phyloP scores from a whole-genome alignment of 2,113 vertebrate genomes.

The Chaetodon trifascialis region DNA sequence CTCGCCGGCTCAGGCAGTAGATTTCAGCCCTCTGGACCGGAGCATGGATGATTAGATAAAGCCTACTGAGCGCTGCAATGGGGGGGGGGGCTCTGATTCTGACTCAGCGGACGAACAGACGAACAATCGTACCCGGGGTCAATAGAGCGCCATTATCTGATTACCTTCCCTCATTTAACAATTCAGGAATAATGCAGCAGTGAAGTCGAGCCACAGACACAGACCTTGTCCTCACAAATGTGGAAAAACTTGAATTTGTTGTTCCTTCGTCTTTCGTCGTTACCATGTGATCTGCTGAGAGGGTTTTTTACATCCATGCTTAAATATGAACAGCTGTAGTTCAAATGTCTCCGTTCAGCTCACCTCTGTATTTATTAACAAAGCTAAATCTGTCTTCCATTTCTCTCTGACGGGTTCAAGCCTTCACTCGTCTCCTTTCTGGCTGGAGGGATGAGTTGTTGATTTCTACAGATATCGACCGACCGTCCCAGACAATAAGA shows the following conservation, averaged over 20 bases:
- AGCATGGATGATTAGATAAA: slow-evolving; percentile 90
- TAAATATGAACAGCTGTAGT: too few relatives aligned
- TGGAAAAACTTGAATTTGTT: too few relatives aligned
- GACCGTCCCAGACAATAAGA: slow-evolving; percentile 28
- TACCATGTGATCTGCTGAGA: too few relatives aligned
- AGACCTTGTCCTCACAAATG: too few relatives aligned
- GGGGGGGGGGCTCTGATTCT: slow-evolving; percentile 47
- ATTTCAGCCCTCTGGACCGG: slow-evolving; percentile 79
- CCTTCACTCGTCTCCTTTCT: neutral
- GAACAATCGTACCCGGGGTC: slow-evolving; percentile 77
- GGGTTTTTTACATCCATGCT: too few relatives aligned
- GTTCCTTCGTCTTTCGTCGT: too few relatives aligned
- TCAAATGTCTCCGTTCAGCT: neutral
- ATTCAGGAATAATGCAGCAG: slow-evolving; percentile 22
- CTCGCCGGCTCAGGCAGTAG: slow-evolving; percentile 56
- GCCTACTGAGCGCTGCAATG: slow-evolving; percentile 77
- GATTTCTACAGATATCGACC: slow-evolving; percentile 52
- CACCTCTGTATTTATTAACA: neutral
- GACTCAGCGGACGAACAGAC: slow-evolving; percentile 48
- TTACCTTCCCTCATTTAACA: slow-evolving; percentile 46
- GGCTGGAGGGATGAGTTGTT: slow-evolving; percentile 8
- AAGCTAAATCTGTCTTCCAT: neutral
- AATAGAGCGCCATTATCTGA: slow-evolving; percentile 86
- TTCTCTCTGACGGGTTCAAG: neutral
- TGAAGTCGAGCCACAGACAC: neutral